phyloP scores from a whole-genome alignment of 2,797 vertebrate species.

The Hozukius guyotensis region DNA sequence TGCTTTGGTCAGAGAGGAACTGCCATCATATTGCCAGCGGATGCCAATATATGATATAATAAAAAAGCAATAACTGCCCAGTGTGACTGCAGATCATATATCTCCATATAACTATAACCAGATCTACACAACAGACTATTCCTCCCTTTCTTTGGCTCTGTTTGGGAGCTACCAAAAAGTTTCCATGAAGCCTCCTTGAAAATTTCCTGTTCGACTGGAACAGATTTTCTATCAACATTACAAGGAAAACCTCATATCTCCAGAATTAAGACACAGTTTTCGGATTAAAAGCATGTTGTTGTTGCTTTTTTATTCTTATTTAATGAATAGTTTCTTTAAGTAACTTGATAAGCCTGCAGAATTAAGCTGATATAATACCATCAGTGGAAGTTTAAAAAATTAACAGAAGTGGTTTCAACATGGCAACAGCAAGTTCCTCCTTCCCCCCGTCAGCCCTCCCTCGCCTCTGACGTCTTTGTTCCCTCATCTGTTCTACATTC shows the following conservation, averaged over 20 bases:
- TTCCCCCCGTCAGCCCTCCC: neutral
- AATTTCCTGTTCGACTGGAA: slow-evolving; percentile 14
- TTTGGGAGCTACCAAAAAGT: neutral
- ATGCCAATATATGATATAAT: slow-evolving; percentile 62
- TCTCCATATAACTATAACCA: slow-evolving; percentile 35
- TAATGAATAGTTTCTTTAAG: neutral
- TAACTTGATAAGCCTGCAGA: neutral
- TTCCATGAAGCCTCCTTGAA: slow-evolving; percentile 37
- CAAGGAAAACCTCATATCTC: neutral
- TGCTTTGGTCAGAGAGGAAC: slow-evolving; percentile 53
- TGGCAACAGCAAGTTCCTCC: neutral
- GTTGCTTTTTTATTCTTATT: neutral
- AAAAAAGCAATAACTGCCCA: slow-evolving; percentile 51
- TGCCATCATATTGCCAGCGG: slow-evolving; percentile 55
- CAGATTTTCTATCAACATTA: slow-evolving; percentile 22
- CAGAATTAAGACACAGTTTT: neutral
- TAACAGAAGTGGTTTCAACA: neutral
- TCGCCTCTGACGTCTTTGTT: slow-evolving; percentile 36
- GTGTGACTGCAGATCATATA: slow-evolving; percentile 42
- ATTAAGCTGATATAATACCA: neutral
- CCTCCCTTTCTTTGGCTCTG: slow-evolving; percentile 9
- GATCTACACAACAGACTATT: slow-evolving; percentile 17
- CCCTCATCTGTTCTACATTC: slow-evolving; percentile 65
- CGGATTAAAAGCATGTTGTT: neutral
- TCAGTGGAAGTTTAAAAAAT: neutral